phyloP scores from a whole-genome alignment of 2,113 vertebrate species.

The Hassar affinis region DNA sequence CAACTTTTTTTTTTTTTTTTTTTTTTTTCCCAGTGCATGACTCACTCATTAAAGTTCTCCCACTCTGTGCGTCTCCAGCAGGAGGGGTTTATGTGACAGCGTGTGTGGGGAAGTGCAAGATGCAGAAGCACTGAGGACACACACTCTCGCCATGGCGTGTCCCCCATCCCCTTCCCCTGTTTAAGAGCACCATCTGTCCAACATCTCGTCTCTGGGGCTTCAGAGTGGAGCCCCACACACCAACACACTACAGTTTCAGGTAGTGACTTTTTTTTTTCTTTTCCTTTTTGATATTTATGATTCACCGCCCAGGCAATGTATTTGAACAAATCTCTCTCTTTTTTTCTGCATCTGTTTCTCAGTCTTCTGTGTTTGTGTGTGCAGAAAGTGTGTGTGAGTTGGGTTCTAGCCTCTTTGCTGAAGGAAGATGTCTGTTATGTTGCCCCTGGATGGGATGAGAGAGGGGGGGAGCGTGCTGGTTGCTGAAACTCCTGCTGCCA shows the following conservation, averaged over 20 bases:
- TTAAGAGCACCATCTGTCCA: constrained; percentile 22
- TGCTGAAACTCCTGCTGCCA: constrained; percentile 60
- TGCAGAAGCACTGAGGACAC: constrained; percentile 41
- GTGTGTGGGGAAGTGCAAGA: constrained; percentile 34
- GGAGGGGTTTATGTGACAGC: constrained; percentile 25
- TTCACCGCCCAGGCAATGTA: neutral
- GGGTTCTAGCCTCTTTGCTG: constrained; percentile 51
- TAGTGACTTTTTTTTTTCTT: constrained; percentile 29
- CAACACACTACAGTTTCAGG: constrained; percentile 40
- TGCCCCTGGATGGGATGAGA: constrained; percentile 71
- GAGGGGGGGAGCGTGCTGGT: constrained; percentile 70
- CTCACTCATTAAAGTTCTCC: constrained; percentile 23
- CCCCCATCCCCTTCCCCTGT: constrained; percentile 37
- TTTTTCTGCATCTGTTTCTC: neutral
- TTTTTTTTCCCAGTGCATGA: neutral
- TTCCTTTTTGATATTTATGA: neutral
- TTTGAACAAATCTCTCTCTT: neutral
- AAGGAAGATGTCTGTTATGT: constrained; percentile 73
- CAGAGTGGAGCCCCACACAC: constrained; percentile 34
- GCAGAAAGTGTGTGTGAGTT: neutral
- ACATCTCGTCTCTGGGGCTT: constrained; percentile 22
- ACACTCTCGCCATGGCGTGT: constrained; percentile 40
- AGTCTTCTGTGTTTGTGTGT: neutral
- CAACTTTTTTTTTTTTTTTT: neutral
- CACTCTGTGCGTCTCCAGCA: constrained; percentile 33